Base-by-base conservation (phyloP, 2,797 vertebrate genomes). In the Bucorvus abyssinicus region DNA sequence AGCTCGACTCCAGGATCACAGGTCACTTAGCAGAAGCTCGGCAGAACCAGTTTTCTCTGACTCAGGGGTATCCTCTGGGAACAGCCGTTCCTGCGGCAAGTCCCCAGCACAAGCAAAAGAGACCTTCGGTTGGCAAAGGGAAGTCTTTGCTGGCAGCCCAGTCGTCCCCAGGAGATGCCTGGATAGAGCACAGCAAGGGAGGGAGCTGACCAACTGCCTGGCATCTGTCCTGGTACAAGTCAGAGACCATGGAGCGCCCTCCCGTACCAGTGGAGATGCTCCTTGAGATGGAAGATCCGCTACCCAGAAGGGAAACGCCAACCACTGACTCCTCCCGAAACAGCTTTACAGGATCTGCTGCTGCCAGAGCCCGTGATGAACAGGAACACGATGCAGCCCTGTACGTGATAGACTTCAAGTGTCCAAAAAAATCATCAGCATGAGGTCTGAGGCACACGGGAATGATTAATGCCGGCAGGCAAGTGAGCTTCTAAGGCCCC, bases 231-330 rank as follows among this genome's bases (percentile, higher is more conserved):
- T 69, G 61, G 36, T 24, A 30, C 0, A 2, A 34, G 64, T 23
- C 85, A 75, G 81, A 60, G 57, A 40, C 23, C 56, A 57, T 3
- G 26, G 16, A 52, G 56, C 45, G 73, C 10, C 24, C 20, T 40
- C 30, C 5, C 0, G 2, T 21, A 61, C 14, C 42, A 42, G n/a
- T 9, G 9, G n/a, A 69, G 18, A 0, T 47, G 56, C 70, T 76
- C 59, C 34, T 82, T 67, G 24, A 80, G 73, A 67, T 7, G 29
- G n/a, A 52, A 77, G 26, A 76, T 56, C 42, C 40, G 56, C 45
- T 38, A 52, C 29, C 20, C 15, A 77, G 49, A 36, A 14, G 42
- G 57, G 61, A 78, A 49, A 42, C 5, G 12, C 42, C n/a, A 55
- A 10, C 52, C 12, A 30, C 20, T 11, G 40, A 21, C 26, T 21